These are phyloP conservation scores for Myotis planiceps DNA, from an alignment of 2,797 vertebrate genomes.

Conservation along the genomic window DNA sequence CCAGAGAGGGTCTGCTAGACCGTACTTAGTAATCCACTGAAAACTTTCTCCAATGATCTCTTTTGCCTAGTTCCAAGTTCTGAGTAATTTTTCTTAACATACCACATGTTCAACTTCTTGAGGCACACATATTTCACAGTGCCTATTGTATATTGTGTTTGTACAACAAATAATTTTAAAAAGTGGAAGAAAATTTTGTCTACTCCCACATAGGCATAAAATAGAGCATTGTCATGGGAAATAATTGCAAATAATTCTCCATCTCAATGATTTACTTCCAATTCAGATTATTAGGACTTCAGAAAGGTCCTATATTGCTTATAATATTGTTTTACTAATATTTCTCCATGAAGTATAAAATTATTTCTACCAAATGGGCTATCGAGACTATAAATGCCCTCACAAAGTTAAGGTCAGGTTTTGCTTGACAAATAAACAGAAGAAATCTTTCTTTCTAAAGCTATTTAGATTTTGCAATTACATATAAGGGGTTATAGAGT, in stretches of 20 bases:
- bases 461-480: not conserved
- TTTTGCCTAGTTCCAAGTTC: not conserved
- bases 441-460: constrained; percentile 1
- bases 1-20: not conserved
- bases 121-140: not conserved
- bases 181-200: not conserved
- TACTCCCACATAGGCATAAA: not conserved
- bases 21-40: not conserved
- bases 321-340: not conserved
- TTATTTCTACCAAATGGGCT: not conserved
- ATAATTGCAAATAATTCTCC: not conserved
- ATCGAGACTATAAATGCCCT: not conserved
- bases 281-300: not conserved
- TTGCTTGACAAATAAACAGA: not conserved
- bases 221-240: not conserved
- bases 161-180: not conserved
- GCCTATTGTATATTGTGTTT: not conserved
- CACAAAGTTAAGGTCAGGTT: not conserved
- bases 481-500: not conserved
- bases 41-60: not conserved
- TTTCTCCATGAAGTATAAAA: constrained; percentile 6
- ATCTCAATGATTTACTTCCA: not conserved
- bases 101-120: not conserved
- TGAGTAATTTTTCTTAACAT: not conserved
- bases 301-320: not conserved